A percentile compares a stretch with the other conserved stretches of the same genome.
phyloP scores from a whole-genome alignment of 2,888 invertebrate species.

The Steinernema scapterisci region DNA sequence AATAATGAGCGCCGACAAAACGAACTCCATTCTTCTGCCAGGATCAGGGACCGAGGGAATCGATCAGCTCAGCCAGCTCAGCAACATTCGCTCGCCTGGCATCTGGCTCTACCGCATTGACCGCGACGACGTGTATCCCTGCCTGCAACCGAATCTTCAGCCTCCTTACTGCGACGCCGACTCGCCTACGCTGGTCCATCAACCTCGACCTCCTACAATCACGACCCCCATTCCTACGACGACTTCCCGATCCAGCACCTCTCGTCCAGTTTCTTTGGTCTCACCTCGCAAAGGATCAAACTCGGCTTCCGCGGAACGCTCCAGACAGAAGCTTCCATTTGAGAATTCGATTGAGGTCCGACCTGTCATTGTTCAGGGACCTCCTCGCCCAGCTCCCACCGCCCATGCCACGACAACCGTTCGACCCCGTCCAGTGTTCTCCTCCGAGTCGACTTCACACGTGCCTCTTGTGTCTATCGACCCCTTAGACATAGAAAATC shows the following conservation, averaged over 20 bases:
- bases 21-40: constrained; percentile 59
- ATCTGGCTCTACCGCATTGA: constrained; percentile 64
- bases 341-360: constrained; percentile 1
- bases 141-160: constrained; percentile 53
- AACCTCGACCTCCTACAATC: constrained; percentile 21
- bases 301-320: neutral
- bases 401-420: neutral
- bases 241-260: neutral
- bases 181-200: constrained; percentile 46
- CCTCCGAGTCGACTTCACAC: constrained; percentile 38
- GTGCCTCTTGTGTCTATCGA: constrained; percentile 58
- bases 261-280: neutral
- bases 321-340: neutral
- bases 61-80: constrained; percentile 57
- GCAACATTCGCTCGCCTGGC: constrained; percentile 62
- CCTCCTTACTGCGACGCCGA: constrained; percentile 66
- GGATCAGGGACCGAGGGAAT: constrained; percentile 65
- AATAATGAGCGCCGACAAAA: constrained; percentile 59
- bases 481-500: constrained; percentile 56
- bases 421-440: constrained; percentile 22
- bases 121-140: constrained; percentile 49
- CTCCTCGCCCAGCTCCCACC: constrained; percentile 2
- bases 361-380: neutral
- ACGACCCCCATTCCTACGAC: constrained; percentile 35
- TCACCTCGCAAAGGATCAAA: neutral